Conservation (phyloP, 1,140 invertebrate species). For the Chymomyza costata region DNA sequence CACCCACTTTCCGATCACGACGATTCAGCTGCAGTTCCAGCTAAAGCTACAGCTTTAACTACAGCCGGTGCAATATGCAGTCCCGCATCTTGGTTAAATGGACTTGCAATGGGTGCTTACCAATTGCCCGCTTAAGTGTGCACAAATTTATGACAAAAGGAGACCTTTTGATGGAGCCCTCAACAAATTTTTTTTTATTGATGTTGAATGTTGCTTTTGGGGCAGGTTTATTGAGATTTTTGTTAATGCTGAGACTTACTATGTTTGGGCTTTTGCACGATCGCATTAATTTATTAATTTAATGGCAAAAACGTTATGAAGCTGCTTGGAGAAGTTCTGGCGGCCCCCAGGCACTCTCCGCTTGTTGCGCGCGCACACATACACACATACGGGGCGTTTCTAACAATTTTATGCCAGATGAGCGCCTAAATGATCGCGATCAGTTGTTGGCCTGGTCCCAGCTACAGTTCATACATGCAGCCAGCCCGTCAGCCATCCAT, state of each 20-base stretch:
- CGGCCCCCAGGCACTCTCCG: neutral
- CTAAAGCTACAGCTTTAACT: too few relatives aligned
- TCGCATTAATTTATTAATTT: constrained; percentile 75
- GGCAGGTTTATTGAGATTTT: too few relatives aligned
- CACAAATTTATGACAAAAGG: constrained; percentile 46
- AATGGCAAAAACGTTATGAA: constrained; percentile 71
- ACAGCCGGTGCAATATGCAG: constrained; percentile 23
- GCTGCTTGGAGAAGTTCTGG: constrained; percentile 19
- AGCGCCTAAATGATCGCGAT: constrained; percentile 71
- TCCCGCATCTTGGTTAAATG: neutral
- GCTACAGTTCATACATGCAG: too few relatives aligned
- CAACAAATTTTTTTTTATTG: too few relatives aligned
- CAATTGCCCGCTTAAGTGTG: constrained; percentile 26
- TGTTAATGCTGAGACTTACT: neutral
- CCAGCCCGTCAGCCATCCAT: constrained; percentile 23
- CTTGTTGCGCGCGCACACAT: constrained; percentile 12
- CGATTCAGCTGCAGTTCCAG: constrained; percentile 32
- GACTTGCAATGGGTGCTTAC: neutral
- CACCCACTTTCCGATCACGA: constrained; percentile 71
- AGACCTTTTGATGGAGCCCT: constrained; percentile 31
- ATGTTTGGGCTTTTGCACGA: constrained; percentile 38
- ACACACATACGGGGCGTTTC: constrained; percentile 70
- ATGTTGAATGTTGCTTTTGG: neutral
- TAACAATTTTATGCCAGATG: constrained; percentile 75
- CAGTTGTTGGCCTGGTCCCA: constrained; percentile 21